Evolutionary conservation across 2,113 vertebrate species (phyloP).

Genomic region (Pomatostomus ruficeps): DNA sequence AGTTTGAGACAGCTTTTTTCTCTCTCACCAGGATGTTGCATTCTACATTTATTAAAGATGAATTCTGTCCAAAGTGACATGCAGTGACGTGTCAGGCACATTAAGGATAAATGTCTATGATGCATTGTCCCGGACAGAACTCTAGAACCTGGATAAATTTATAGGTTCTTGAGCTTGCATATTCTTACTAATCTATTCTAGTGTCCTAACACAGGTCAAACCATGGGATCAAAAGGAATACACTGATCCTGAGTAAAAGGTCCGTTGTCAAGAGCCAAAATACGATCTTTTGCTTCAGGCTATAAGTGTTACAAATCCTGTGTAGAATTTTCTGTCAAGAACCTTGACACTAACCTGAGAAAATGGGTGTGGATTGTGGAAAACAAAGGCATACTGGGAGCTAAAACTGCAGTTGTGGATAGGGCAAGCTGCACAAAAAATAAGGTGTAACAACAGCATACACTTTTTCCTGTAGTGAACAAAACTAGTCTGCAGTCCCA

Average conservation of each 20-base stretch:
- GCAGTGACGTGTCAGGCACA: neutral
- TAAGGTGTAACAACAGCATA: neutral
- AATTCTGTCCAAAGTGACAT: neutral
- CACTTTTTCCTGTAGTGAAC: neutral
- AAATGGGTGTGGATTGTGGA: neutral
- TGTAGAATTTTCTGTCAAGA: neutral
- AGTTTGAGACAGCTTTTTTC: neutral
- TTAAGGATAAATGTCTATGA: neutral
- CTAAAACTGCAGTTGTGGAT: neutral
- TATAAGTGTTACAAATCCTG: neutral
- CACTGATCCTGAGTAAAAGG: neutral
- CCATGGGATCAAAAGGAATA: neutral
- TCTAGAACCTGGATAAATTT: neutral
- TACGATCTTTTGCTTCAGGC: neutral
- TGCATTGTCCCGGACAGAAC: accelerated
- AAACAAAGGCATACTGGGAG: neutral
- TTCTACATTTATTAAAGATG: neutral
- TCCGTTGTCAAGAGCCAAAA: neutral
- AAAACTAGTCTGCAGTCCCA: neutral
- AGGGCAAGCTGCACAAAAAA: neutral
- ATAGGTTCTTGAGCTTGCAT: neutral
- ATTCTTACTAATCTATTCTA: neutral
- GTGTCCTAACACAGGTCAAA: neutral
- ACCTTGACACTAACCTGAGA: neutral
- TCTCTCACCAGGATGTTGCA: neutral